phyloP scores from a whole-genome alignment of 1,140 invertebrate genomes.

The Caerostris extrusa region DNA sequence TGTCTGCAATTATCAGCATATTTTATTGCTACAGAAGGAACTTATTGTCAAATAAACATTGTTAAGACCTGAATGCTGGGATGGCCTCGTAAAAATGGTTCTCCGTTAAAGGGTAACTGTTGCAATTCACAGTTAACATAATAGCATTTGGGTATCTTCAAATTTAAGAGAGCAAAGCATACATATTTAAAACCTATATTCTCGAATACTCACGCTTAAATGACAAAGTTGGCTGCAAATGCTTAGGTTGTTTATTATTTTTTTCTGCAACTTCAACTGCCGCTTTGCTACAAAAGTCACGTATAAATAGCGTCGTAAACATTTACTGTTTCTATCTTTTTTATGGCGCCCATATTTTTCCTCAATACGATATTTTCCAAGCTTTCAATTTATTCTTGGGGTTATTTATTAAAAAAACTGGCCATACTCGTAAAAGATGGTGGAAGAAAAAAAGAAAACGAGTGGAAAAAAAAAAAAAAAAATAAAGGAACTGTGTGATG shows the following conservation, averaged over 20 bases:
- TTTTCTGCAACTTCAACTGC: neutral
- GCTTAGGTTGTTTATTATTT: neutral
- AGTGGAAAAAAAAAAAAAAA: neutral
- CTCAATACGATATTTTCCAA: slow-evolving; percentile 26
- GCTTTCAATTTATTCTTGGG: slow-evolving; percentile 25
- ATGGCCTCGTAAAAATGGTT: neutral
- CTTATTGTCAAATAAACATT: too few relatives aligned
- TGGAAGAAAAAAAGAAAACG: neutral
- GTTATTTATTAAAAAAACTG: slow-evolving; percentile 40
- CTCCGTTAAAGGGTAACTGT: neutral
- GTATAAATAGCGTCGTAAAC: slow-evolving; percentile 17
- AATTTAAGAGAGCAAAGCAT: neutral
- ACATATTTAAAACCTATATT: slow-evolving; percentile 18
- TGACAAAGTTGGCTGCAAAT: slow-evolving; percentile 3
- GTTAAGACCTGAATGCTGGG: too few relatives aligned
- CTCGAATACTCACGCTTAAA: neutral
- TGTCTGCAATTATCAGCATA: too few relatives aligned
- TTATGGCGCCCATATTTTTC: slow-evolving; percentile 21
- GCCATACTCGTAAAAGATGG: slow-evolving; percentile 14
- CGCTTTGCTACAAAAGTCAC: neutral
- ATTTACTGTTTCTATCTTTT: slow-evolving; percentile 26
- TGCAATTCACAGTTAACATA: neutral
- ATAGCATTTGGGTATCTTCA: neutral
- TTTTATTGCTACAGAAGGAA: too few relatives aligned
- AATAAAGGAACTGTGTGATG: neutral